A percentile compares a stretch with the other conserved stretches of the same genome.
Evolutionary conservation across 2,797 vertebrate species (phyloP).

Genomic region (Falco concolor): DNA sequence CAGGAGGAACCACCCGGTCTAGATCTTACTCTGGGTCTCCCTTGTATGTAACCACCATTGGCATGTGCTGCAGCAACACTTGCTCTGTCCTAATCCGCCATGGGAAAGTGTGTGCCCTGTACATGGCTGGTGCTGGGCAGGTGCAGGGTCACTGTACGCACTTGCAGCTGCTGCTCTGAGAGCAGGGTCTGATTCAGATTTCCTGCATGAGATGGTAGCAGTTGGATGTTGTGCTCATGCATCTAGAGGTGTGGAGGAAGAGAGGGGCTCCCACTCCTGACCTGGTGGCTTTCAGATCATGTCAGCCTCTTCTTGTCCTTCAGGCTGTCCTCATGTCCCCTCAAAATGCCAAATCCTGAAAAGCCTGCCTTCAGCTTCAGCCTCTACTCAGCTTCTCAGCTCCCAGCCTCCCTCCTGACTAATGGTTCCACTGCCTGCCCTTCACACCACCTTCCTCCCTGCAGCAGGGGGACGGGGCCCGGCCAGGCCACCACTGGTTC

Average conservation of each 20-base stretch:
- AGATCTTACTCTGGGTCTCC: neutral
- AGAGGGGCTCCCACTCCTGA: neutral
- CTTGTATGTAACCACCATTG: neutral
- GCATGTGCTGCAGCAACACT: neutral
- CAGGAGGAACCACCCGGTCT: neutral
- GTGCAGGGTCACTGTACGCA: neutral
- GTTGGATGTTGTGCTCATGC: neutral
- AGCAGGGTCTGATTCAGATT: neutral
- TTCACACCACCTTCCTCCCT: neutral
- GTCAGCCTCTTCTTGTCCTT: neutral
- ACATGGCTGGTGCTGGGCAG: neutral
- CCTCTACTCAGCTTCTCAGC: neutral
- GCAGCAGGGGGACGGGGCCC: neutral
- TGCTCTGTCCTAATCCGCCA: accelerated
- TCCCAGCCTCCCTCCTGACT: neutral
- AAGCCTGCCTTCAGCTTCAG: neutral
- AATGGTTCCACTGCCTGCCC: neutral
- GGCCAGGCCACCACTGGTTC: neutral
- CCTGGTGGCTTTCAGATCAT: neutral
- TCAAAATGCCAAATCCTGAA: neutral
- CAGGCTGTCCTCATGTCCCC: neutral
- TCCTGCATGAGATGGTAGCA: neutral
- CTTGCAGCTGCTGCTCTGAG: neutral
- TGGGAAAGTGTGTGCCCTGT: neutral
- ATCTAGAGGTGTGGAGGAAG: neutral